A percentile compares a stretch with the other conserved stretches of the same genome.
These are phyloP conservation scores for Lasioglossum leucozonium DNA, from an alignment of 2,888 invertebrate species.

Conservation along the genomic window DNA sequence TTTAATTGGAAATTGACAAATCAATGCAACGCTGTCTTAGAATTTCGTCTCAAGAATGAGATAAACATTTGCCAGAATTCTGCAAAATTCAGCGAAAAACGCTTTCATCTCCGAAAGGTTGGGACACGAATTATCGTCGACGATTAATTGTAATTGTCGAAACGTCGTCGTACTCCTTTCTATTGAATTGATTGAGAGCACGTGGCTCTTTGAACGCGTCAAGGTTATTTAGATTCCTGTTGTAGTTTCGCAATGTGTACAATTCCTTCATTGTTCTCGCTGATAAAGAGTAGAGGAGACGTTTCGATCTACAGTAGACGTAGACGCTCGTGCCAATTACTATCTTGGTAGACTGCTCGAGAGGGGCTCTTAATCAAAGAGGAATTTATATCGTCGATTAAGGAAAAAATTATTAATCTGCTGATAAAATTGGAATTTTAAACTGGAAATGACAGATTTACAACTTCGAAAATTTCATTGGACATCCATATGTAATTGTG, in stretches of 20 bases:
- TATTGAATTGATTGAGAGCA: not conserved
- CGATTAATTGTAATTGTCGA: not conserved
- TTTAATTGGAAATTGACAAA: too few species aligned
- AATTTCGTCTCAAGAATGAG: too few species aligned
- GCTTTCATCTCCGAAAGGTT: not conserved
- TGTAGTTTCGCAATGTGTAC: not conserved
- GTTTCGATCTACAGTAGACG: not conserved
- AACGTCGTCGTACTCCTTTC: not conserved
- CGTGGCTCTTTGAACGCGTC: not conserved
- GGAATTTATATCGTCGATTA: not conserved
- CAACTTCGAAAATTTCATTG: too few species aligned
- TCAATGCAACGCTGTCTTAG: too few species aligned
- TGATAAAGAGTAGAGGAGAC: not conserved
- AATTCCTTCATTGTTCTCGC: not conserved
- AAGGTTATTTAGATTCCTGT: slow-evolving; percentile 1
- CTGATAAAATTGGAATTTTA: too few species aligned
- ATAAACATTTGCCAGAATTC: too few species aligned
- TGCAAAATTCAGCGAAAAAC: not conserved
- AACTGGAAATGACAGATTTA: too few species aligned
- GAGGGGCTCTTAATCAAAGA: not conserved
- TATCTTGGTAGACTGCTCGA: not conserved
- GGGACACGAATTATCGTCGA: not conserved
- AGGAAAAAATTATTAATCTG: too few species aligned
- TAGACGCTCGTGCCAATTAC: not conserved
- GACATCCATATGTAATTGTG: too few species aligned